Evolutionary conservation across 2,888 invertebrate genomes (phyloP).

Genomic region (Lycaena phlaeas): DNA sequence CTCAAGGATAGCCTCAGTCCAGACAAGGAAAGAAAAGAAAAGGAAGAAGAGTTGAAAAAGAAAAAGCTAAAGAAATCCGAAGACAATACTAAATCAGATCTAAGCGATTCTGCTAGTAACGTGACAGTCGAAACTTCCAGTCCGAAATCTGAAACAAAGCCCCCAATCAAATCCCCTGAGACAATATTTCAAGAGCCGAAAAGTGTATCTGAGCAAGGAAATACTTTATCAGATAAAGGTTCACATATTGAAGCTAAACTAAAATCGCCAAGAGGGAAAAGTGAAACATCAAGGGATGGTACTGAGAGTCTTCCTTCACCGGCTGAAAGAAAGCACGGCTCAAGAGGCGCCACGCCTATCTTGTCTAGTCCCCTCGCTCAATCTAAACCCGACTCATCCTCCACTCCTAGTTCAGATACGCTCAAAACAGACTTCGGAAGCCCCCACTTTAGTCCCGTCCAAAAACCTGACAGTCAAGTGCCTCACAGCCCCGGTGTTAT

Average conservation of each 20-base stretch:
- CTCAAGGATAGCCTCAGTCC: conserved; percentile 74
- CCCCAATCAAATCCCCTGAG: conserved; percentile 37
- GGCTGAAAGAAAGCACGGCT: conserved; percentile 32
- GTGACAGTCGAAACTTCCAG: conserved; percentile 33
- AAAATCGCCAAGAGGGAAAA: conserved; percentile 43
- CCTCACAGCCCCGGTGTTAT: conserved; percentile 58
- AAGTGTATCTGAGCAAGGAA: conserved; percentile 37
- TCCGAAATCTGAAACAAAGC: conserved; percentile 32
- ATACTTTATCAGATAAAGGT: conserved; percentile 28
- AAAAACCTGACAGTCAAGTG: conserved; percentile 63
- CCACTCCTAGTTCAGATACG: conserved; percentile 53
- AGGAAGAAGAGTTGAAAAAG: conserved; percentile 41
- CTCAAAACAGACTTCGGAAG: conserved; percentile 46
- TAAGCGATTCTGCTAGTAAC: conserved; percentile 26
- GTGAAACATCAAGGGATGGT: conserved; percentile 32
- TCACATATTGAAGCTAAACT: conserved; percentile 24
- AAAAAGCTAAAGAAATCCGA: conserved; percentile 38
- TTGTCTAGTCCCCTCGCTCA: conserved; percentile 53
- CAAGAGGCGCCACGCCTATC: conserved; percentile 41
- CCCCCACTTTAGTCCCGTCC: conserved; percentile 57
- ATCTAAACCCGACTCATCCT: conserved; percentile 57
- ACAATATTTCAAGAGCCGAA: conserved; percentile 56
- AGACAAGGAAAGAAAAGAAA: conserved; percentile 45
- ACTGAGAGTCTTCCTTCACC: conserved; percentile 27
- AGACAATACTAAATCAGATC: conserved; percentile 31